A percentile compares a stretch with the other conserved stretches of the same genome.
Evolutionary conservation across 1,140 invertebrate species (phyloP).

Genomic region (Lasaia peninsularis): DNA sequence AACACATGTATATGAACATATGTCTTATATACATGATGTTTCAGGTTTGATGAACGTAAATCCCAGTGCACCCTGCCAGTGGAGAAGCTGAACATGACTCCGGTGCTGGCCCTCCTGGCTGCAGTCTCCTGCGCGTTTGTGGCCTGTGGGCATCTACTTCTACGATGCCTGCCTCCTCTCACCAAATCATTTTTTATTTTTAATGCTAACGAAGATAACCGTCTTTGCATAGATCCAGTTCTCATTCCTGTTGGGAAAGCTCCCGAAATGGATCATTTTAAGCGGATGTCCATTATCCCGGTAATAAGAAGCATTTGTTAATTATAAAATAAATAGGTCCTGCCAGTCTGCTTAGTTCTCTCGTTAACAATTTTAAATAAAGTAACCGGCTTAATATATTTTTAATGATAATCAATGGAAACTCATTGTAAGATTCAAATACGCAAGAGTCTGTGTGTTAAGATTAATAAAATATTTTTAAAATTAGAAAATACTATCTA

Average conservation of each 20-base stretch:
- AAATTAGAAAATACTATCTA: too few relatives aligned
- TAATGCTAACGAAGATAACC: conserved; percentile 63
- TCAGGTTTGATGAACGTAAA: conserved; percentile 61
- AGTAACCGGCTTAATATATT: too few relatives aligned
- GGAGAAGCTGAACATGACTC: conserved; percentile 40
- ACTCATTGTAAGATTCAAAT: too few relatives aligned
- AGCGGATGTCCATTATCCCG: conserved; percentile 43
- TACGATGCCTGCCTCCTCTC: conserved; percentile 41
- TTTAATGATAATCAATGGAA: too few relatives aligned
- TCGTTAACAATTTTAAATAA: too few relatives aligned
- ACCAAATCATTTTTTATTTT: conserved; percentile 63
- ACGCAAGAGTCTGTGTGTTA: too few relatives aligned
- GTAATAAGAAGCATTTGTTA: conserved; percentile 22
- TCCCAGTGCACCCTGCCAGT: conserved; percentile 42
- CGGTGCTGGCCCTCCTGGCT: conserved; percentile 46
- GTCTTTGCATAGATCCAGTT: conserved; percentile 50
- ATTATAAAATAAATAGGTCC: not conserved
- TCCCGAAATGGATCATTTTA: conserved; percentile 23
- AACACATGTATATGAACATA: too few relatives aligned
- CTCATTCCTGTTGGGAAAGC: conserved; percentile 25
- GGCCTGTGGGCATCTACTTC: conserved; percentile 39
- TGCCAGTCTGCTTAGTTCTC: too few relatives aligned
- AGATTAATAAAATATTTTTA: too few relatives aligned
- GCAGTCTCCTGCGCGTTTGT: conserved; percentile 38
- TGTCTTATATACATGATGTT: not conserved